These are phyloP conservation scores for Chaetodon trifascialis DNA, from an alignment of 2,113 vertebrate species.

Conservation along the genomic window DNA sequence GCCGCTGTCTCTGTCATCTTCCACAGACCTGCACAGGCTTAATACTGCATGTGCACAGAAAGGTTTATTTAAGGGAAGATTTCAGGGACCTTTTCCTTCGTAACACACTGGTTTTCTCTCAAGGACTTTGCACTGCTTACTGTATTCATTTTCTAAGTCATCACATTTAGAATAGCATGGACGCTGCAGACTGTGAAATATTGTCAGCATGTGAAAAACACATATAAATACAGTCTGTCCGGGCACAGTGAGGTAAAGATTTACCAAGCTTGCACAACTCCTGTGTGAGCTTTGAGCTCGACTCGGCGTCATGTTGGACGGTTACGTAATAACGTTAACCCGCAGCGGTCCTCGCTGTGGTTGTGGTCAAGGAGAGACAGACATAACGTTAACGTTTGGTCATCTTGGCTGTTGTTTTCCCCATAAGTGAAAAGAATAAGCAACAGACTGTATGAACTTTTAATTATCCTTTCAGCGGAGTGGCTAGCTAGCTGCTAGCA, in stretches of 20 bases:
- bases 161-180: background rate
- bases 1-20: background rate
- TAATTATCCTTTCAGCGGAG: background rate
- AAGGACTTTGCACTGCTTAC: background rate
- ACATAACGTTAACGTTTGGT: background rate
- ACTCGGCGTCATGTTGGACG: background rate
- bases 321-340: conserved; percentile 56
- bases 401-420: background rate
- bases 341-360: too few species aligned
- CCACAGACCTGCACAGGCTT: background rate
- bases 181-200: background rate
- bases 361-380: background rate
- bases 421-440: background rate
- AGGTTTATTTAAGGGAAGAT: background rate
- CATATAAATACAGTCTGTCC: background rate
- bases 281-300: conserved; percentile 6
- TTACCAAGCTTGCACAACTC: conserved; percentile 3
- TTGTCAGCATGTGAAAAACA: background rate
- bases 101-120: background rate
- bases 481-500: background rate
- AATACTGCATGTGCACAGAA: conserved; percentile 3
- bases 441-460: background rate
- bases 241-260: background rate
- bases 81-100: conserved; percentile 2
- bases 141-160: background rate